A percentile compares a stretch with the other conserved stretches of the same genome.
Conservation (phyloP, 2,113 vertebrate genomes). For the Alethe castanea region DNA sequence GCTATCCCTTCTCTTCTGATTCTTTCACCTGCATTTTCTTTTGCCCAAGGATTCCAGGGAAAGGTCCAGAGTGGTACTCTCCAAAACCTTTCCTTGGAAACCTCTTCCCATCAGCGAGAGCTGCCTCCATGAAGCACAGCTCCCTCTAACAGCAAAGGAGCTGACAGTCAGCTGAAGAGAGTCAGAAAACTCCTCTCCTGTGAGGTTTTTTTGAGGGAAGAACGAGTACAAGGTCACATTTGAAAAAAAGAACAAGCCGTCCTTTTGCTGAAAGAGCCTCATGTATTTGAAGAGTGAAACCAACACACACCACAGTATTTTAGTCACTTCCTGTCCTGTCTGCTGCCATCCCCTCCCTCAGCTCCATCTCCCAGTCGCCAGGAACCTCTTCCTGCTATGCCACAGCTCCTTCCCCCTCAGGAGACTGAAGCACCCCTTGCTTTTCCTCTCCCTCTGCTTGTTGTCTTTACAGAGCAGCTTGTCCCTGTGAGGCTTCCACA, state of each 20-base stretch:
- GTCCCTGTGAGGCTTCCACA: not conserved
- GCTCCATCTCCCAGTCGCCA: not conserved
- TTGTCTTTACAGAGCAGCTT: not conserved
- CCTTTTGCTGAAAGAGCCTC: not conserved
- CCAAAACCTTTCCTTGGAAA: not conserved
- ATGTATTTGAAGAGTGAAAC: not conserved
- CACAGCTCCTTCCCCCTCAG: not conserved
- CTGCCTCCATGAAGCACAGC: not conserved
- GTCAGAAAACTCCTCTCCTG: not conserved
- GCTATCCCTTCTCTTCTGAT: not conserved
- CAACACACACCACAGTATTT: not conserved
- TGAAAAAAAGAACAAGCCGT: not conserved
- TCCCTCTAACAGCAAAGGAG: not conserved
- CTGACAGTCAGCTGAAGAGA: not conserved
- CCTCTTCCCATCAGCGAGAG: not conserved
- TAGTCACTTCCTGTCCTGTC: constrained; percentile 15
- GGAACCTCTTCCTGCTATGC: not conserved
- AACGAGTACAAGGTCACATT: not conserved
- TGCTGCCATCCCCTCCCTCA: not conserved
- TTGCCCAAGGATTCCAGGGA: not conserved
- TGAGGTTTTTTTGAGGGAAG: not conserved
- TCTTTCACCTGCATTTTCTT: not conserved
- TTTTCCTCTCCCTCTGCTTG: not conserved
- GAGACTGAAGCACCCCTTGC: not conserved
- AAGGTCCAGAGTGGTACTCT: not conserved